These are phyloP conservation scores for Glomeris maerens DNA, from an alignment of 1,140 invertebrate species.

Conservation along the genomic window DNA sequence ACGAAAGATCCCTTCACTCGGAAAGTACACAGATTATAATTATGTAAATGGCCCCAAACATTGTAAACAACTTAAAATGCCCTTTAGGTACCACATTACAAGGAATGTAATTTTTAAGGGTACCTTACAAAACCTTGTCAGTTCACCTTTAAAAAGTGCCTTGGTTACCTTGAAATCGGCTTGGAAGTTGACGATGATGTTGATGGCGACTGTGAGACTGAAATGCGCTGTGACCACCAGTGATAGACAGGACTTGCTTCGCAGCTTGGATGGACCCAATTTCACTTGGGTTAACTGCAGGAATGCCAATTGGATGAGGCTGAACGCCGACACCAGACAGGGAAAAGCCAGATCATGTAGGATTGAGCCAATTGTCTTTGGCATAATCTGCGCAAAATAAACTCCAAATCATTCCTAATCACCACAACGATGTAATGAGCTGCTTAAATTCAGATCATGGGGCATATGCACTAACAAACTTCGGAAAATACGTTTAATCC, in stretches of 20 bases:
- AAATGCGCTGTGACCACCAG: constrained; percentile 44
- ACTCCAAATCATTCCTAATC: neutral
- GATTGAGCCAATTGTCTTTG: constrained; percentile 38
- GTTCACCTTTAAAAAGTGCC: too few relatives aligned
- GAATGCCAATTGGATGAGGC: constrained; percentile 43
- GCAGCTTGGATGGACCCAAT: constrained; percentile 36
- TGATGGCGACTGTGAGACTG: constrained; percentile 37
- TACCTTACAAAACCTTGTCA: too few relatives aligned
- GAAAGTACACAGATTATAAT: too few relatives aligned
- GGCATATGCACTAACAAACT: too few relatives aligned
- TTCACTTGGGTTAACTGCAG: constrained; percentile 43
- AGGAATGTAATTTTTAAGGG: too few relatives aligned
- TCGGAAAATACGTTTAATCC: too few relatives aligned
- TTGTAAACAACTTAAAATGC: too few relatives aligned
- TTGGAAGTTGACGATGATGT: constrained; percentile 38
- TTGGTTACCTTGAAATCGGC: constrained; percentile 33
- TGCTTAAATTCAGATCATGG: too few relatives aligned
- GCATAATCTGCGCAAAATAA: constrained; percentile 33
- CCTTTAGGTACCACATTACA: too few relatives aligned
- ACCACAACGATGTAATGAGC: neutral
- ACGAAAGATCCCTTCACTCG: too few relatives aligned
- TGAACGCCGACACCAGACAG: constrained; percentile 43
- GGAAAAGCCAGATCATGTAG: constrained; percentile 47
- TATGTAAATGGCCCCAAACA: too few relatives aligned
- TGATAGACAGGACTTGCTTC: constrained; percentile 39